phyloP scores from a whole-genome alignment of 2,113 vertebrate species.

The Microcebus ravelobensis region DNA sequence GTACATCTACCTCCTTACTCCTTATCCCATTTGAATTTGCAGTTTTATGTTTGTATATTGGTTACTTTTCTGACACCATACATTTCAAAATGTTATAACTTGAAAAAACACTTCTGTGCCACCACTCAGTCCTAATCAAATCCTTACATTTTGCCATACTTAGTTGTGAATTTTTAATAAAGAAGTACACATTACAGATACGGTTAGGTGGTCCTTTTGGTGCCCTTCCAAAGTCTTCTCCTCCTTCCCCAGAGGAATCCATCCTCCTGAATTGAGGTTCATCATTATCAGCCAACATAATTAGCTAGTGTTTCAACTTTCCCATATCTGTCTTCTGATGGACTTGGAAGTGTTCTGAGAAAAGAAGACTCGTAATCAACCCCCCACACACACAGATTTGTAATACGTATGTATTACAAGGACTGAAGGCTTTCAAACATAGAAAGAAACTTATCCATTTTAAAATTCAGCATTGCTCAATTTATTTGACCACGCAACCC shows the following conservation, averaged over 20 bases:
- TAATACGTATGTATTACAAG: background rate
- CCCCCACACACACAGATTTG: background rate
- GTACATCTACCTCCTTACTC: background rate
- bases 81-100: background rate
- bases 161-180: background rate
- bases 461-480: background rate
- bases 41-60: background rate
- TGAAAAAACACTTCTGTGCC: background rate
- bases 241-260: background rate
- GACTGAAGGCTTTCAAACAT: background rate
- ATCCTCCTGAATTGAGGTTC: background rate
- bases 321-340: background rate
- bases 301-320: constrained; percentile 6
- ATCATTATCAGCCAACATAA: background rate
- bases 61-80: background rate
- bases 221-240: background rate
- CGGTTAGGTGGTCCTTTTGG: background rate
- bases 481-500: background rate
- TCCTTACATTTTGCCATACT: background rate
- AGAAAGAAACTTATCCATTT: background rate
- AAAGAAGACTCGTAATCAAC: background rate
- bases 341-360: background rate
- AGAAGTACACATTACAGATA: constrained; percentile 2
- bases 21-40: background rate
- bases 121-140: background rate